Evolutionary conservation across 2,888 invertebrate species (phyloP).

Genomic region (Zonitis immaculata): DNA sequence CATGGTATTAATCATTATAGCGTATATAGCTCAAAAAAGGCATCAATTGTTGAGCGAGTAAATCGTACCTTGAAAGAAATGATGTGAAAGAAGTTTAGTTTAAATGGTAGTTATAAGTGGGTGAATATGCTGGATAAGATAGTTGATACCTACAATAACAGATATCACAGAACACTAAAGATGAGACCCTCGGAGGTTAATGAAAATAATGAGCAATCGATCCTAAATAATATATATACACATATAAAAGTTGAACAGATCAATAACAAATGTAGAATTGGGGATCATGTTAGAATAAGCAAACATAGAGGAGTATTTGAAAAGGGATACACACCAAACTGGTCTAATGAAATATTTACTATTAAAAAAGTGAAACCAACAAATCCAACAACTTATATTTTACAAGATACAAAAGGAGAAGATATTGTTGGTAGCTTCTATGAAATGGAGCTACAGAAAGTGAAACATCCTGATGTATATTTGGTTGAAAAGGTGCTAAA

Average conservation of each 20-base stretch:
- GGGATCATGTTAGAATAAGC: constrained; percentile 35
- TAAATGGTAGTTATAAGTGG: no score
- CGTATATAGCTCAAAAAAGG: no score
- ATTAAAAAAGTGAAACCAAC: constrained; percentile 31
- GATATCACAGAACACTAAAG: no score
- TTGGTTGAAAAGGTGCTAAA: no score
- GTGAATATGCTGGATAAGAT: no score
- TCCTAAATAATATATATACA: constrained; percentile 21
- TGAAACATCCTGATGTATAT: no score
- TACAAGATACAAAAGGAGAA: constrained; percentile 27
- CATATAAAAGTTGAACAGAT: constrained; percentile 21
- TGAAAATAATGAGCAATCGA: constrained; percentile 6
- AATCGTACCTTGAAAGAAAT: no score
- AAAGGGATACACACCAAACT: constrained; percentile 39
- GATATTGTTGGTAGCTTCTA: constrained; percentile 33
- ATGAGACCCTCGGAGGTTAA: constrained; percentile 8
- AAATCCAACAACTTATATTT: constrained; percentile 32
- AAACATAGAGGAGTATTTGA: constrained; percentile 33
- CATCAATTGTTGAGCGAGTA: no score
- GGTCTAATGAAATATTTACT: constrained; percentile 38
- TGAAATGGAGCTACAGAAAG: constrained; percentile 24
- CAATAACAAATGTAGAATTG: constrained; percentile 24
- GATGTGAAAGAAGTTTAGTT: no score
- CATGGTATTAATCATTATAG: no score
- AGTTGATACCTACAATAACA: no score